These are phyloP conservation scores for Habropoda laboriosa DNA, from an alignment of 1,140 invertebrate species.

Conservation along the genomic window DNA sequence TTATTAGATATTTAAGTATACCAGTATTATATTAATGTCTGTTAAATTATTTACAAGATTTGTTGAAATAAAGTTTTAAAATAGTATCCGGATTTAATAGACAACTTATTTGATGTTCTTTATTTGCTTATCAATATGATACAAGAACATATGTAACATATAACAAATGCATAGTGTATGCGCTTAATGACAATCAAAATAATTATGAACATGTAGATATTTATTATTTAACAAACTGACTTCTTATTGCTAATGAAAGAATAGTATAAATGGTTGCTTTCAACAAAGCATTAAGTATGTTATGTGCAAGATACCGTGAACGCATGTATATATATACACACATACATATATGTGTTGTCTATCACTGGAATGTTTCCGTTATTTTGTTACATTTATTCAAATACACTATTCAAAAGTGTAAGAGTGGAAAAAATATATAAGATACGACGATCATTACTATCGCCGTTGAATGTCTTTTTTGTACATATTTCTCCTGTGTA, in stretches of 20 bases:
- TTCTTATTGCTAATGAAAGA: constrained; percentile 35
- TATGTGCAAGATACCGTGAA: constrained; percentile 23
- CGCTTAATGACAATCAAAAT: constrained; percentile 19
- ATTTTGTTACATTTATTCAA: constrained; percentile 17
- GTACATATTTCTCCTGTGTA: constrained; percentile 30
- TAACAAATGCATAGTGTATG: constrained; percentile 33
- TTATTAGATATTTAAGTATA: neutral
- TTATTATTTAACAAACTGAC: constrained; percentile 35
- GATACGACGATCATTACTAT: neutral
- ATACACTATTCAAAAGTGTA: constrained; percentile 6
- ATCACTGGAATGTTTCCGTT: constrained; percentile 26
- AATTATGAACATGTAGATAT: constrained; percentile 25
- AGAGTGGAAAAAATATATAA: constrained; percentile 2
- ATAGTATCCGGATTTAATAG: neutral
- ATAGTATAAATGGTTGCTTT: constrained; percentile 39
- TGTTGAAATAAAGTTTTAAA: neutral
- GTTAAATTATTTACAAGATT: neutral
- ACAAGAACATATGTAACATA: constrained; percentile 32
- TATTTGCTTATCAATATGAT: constrained; percentile 40
- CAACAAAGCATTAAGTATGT: constrained; percentile 40
- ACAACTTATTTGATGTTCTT: constrained; percentile 22
- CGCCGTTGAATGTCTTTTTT: constrained; percentile 15
- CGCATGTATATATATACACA: constrained; percentile 15
- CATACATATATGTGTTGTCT: constrained; percentile 15
- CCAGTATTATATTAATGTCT: neutral